These are phyloP conservation scores for Morelia viridis DNA, from an alignment of 2,797 vertebrate genomes.

Conservation along the genomic window DNA sequence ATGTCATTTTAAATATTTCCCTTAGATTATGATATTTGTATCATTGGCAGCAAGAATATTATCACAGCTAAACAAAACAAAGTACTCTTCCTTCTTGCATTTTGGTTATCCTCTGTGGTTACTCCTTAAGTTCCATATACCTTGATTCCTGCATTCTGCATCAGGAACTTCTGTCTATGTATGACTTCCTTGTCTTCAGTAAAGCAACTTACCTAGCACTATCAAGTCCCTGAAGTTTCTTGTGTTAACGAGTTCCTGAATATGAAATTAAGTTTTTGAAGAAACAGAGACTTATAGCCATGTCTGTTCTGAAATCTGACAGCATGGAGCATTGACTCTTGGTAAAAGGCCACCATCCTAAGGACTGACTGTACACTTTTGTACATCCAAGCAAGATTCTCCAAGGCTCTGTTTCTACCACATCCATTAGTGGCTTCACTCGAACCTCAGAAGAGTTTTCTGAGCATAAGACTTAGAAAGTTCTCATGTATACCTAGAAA, in stretches of 20 bases:
- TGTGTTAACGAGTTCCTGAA: background rate
- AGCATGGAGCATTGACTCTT: background rate
- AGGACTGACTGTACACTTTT: background rate
- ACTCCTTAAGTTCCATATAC: slow-evolving; percentile 24
- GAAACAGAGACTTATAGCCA: background rate
- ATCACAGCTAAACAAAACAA: slow-evolving; percentile 53
- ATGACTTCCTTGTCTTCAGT: background rate
- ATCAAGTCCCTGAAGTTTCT: background rate
- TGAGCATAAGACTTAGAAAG: background rate
- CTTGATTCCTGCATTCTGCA: background rate
- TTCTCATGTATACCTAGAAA: too few species aligned
- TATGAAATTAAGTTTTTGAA: background rate
- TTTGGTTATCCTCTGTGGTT: slow-evolving; percentile 57
- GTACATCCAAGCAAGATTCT: background rate
- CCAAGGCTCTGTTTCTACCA: background rate
- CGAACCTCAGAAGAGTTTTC: background rate
- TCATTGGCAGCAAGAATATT: slow-evolving; percentile 52
- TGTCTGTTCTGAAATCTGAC: background rate
- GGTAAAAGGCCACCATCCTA: background rate
- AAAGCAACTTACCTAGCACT: background rate
- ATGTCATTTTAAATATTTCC: slow-evolving; percentile 49
- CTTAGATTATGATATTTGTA: slow-evolving; percentile 61
- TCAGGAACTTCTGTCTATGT: background rate
- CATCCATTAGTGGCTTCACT: background rate
- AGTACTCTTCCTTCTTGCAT: slow-evolving; percentile 24